Base-by-base conservation (phyloP, 2,113 vertebrate species). In the Brachyistius frenatus region DNA sequence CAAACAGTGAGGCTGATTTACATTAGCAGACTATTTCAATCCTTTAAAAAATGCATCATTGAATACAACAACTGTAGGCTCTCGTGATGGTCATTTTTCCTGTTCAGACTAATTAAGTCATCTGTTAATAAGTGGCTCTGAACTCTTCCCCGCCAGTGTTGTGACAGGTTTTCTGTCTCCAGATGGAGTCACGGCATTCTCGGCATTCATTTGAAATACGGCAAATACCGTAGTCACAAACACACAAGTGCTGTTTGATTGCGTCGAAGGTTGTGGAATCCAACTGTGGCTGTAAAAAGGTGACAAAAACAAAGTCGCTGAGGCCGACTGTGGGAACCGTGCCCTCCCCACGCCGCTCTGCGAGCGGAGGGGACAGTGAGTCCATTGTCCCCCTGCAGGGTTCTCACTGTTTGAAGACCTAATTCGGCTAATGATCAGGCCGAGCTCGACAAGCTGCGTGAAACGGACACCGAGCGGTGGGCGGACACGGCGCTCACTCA, bases 391-490 rank as follows among this genome's bases (percentile, higher is more conserved):
- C 4, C 1, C 1, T 23, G 57, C 61, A 68, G 69, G 63, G 47
- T 57, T 80, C 61, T 80, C 41, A 64, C 66, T 75, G 69, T 76
- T 65, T 49, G 54, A 76, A 47, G 65, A 67, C 72, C 78, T 86
- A 83, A 86, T 86, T 91, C 77, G 81, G 84, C 86, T 90, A 90
- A 88, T 90, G 73, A 81, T 73, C 62, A 61, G 49, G 32, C 31
- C n/a, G 33, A 44, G 64, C 55, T 72, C 23, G 56, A 66, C 66
- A 70, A 69, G 58, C 66, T 81, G 46, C 64, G 46, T 81, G 84
- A 90, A 83, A 83, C 70, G 0, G 84, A 85, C 78, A 66, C 75
- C 37, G 66, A 73, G 58, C 50, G 10, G 60, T 30, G n/a, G 65
- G 30, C 16, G 39, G 68, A 33, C 58, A 49, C 31, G 30, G 39